Evolutionary conservation across 2,888 invertebrate species (phyloP).

Genomic region (Hofmannophila pseudospretella): DNA sequence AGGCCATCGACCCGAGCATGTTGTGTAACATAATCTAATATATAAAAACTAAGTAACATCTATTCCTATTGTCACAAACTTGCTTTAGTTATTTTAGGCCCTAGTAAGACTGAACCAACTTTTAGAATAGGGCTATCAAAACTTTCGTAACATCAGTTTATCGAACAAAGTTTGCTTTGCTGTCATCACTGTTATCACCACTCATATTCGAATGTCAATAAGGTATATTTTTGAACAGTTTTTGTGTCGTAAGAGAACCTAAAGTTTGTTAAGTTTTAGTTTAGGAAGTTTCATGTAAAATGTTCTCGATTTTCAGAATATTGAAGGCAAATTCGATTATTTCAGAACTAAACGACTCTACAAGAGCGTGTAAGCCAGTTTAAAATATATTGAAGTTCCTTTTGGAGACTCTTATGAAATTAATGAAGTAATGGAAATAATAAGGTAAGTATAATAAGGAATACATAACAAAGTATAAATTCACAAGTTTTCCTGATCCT

Average conservation of each 20-base stretch:
- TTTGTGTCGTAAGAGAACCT: background rate
- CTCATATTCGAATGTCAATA: background rate
- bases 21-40: no score
- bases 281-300: slow-evolving; percentile 2
- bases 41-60: background rate
- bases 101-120: background rate
- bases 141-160: background rate
- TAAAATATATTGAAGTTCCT: no score
- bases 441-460: no score
- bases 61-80: background rate
- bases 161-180: background rate
- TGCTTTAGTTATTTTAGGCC: background rate
- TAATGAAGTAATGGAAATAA: no score
- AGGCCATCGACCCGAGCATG: no score
- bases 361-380: no score
- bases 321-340: slow-evolving; percentile 1
- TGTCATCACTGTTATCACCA: background rate
- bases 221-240: background rate
- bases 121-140: slow-evolving; percentile 1
- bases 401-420: no score
- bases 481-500: no score
- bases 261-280: background rate
- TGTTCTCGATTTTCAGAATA: slow-evolving; percentile 1
- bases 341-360: background rate
- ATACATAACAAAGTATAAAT: no score